Percentiles rank a stretch among this genome's conserved stretches.
Conservation (phyloP, 1,140 invertebrate genomes). For the Mylabris phalerata region DNA sequence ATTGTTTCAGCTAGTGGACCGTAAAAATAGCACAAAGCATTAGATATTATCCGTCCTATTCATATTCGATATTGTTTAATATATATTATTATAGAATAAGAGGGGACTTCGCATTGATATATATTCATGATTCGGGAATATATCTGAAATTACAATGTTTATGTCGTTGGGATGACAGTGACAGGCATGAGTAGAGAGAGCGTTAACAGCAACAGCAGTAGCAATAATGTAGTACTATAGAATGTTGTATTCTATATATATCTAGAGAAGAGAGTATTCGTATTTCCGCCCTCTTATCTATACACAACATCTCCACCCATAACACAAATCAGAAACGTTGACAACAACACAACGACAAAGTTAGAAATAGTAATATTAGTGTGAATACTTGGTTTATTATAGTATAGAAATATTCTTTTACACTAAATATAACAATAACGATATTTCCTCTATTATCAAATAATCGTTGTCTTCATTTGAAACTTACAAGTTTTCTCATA, state of each 20-base stretch:
- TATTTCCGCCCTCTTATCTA: slow-evolving; percentile 20
- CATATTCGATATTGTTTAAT: neutral
- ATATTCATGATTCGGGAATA: slow-evolving; percentile 12
- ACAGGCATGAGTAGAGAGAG: slow-evolving; percentile 14
- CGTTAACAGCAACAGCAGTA: neutral
- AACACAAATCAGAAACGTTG: slow-evolving; percentile 22
- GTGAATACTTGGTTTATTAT: neutral
- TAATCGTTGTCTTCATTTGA: too few species aligned
- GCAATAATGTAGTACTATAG: too few species aligned
- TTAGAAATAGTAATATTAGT: neutral
- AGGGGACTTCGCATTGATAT: slow-evolving; percentile 3
- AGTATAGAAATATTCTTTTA: neutral
- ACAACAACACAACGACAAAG: slow-evolving; percentile 14
- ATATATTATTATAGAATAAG: neutral
- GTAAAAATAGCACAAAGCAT: neutral
- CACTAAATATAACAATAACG: too few species aligned
- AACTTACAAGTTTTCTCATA: neutral
- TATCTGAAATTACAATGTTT: slow-evolving; percentile 15
- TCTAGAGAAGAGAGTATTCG: slow-evolving; percentile 6
- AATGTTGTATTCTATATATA: too few species aligned
- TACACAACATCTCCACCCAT: slow-evolving; percentile 13
- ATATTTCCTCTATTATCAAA: too few species aligned
- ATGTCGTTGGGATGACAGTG: slow-evolving; percentile 12
- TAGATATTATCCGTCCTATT: neutral
- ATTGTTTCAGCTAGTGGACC: neutral